phyloP scores from a whole-genome alignment of 2,797 vertebrate genomes.

The Anguilla megastoma region DNA sequence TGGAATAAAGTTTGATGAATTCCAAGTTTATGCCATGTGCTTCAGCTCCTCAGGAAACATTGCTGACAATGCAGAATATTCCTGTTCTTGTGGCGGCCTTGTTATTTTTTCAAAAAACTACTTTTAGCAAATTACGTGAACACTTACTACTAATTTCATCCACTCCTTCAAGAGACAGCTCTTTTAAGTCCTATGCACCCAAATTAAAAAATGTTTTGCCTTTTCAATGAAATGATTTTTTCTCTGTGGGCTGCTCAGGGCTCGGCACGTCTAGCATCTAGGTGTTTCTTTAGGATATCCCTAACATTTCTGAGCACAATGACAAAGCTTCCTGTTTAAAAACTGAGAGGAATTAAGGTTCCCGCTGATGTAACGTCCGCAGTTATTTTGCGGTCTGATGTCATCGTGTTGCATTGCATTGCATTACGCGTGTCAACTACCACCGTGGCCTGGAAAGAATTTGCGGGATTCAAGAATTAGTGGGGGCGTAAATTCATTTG shows the following conservation, averaged over 20 bases:
- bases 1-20: not conserved
- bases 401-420: conserved; percentile 52
- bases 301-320: conserved; percentile 75
- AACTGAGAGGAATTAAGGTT: conserved; percentile 52
- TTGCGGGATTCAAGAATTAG: not conserved
- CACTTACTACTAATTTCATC: not conserved
- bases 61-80: not conserved
- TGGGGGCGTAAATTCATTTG: not conserved
- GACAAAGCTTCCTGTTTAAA: conserved; percentile 76
- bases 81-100: too few species aligned
- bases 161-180: not conserved
- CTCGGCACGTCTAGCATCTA: conserved; percentile 69
- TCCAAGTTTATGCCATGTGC: too few species aligned
- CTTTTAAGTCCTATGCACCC: not conserved
- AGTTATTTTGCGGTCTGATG: conserved; percentile 35
- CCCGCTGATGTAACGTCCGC: conserved; percentile 35
- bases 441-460: not conserved
- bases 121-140: too few species aligned
- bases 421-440: not conserved
- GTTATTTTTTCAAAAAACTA: too few species aligned
- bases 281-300: conserved; percentile 77
- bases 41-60: too few species aligned
- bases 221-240: not conserved
- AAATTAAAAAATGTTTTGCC: not conserved
- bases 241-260: conserved; percentile 38